Conservation (phyloP, 2,888 invertebrate species). For the Entomobrya multifasciata region DNA sequence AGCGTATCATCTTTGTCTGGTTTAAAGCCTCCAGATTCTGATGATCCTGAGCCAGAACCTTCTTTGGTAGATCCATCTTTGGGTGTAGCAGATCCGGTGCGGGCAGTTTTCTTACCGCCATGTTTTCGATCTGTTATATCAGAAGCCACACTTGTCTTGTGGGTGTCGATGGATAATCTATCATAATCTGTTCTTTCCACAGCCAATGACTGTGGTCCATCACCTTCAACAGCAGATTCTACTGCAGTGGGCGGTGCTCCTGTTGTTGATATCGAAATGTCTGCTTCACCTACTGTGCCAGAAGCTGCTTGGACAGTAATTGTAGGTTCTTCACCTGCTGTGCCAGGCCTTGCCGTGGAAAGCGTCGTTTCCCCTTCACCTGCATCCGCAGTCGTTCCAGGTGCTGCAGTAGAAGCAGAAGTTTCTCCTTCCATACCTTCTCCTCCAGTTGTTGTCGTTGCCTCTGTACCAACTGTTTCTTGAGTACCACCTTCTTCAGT, state of each 20-base stretch:
- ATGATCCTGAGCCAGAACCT: constrained; percentile 7
- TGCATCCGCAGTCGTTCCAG: neutral
- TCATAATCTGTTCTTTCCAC: too few species aligned
- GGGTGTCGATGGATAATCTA: too few species aligned
- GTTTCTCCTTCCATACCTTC: neutral
- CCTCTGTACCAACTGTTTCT: too few species aligned
- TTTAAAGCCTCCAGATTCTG: neutral
- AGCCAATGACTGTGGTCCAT: too few species aligned
- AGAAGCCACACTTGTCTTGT: too few species aligned
- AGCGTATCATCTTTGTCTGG: neutral
- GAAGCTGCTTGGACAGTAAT: neutral
- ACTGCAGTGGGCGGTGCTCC: too few species aligned
- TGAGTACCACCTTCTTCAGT: too few species aligned
- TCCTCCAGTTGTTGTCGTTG: neutral
- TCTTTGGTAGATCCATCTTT: neutral
- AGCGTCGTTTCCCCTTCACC: neutral
- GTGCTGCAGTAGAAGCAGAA: neutral
- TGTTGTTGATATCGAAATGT: too few species aligned
- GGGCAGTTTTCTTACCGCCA: too few species aligned
- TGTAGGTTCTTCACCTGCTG: neutral
- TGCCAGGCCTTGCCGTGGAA: neutral
- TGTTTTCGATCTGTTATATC: too few species aligned
- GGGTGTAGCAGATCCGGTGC: neutral
- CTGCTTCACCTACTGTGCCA: too few species aligned
- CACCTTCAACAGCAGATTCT: too few species aligned